These are phyloP conservation scores for Diarsia brunnea DNA, from an alignment of 2,888 invertebrate species.

Conservation along the genomic window DNA sequence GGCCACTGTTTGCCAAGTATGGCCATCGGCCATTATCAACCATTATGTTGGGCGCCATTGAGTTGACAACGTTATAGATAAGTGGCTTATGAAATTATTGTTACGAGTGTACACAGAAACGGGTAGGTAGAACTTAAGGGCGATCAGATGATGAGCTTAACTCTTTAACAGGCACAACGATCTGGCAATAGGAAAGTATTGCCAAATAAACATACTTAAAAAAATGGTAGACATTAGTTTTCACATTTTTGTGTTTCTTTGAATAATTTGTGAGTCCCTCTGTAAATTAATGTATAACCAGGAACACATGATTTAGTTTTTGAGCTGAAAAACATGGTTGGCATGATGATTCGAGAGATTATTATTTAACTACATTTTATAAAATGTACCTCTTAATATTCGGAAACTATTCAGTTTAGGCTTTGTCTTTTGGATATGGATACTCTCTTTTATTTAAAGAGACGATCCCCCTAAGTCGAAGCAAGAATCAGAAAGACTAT, in stretches of 20 bases:
- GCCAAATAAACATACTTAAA: no score
- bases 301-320: no score
- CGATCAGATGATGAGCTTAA: neutral
- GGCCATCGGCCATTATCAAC: slow-evolving; percentile 50
- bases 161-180: no score
- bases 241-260: no score
- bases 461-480: neutral
- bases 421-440: neutral
- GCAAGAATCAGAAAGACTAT: neutral
- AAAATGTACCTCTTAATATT: no score
- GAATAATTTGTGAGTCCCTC: no score
- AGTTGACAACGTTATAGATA: slow-evolving; percentile 19
- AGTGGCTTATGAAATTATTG: slow-evolving; percentile 5
- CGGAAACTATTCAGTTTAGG: neutral
- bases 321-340: no score
- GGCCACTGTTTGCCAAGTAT: slow-evolving; percentile 50
- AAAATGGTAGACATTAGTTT: no score
- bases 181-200: no score
- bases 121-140: neutral
- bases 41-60: slow-evolving; percentile 51
- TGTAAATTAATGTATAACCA: no score
- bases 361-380: no score
- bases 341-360: no score
- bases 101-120: neutral
- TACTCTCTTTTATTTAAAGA: neutral